These are phyloP conservation scores for Pelochelys cantorii DNA, from an alignment of 2,797 vertebrate species.

Conservation along the genomic window DNA sequence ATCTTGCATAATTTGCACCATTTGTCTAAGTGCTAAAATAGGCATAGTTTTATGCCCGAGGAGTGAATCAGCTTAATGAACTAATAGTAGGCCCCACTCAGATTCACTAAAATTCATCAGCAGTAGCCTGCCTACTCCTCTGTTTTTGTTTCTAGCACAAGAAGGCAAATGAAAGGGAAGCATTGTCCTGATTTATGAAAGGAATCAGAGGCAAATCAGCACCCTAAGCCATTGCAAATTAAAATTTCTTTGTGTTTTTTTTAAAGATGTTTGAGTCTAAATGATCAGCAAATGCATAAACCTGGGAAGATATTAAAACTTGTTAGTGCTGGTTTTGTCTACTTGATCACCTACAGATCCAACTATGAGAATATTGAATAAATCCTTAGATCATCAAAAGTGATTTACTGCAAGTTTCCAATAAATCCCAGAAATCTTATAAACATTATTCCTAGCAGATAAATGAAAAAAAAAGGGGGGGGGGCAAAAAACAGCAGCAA, in stretches of 20 bases:
- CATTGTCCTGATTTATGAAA: conserved; percentile 34
- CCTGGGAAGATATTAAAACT: background rate
- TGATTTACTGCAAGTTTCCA: background rate
- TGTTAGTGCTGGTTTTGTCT: background rate
- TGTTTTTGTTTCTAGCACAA: conserved; percentile 56
- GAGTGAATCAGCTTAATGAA: conserved; percentile 63
- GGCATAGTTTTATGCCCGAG: conserved; percentile 52
- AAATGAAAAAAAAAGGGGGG: background rate
- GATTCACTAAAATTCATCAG: conserved; percentile 69
- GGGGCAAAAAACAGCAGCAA: background rate
- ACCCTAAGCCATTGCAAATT: conserved; percentile 13
- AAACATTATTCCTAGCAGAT: background rate
- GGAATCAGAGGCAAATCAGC: conserved; percentile 35
- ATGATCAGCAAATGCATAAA: background rate
- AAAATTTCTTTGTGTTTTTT: background rate
- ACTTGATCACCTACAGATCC: background rate
- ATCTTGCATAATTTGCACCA: conserved; percentile 42
- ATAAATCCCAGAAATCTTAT: background rate
- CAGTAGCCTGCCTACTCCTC: conserved; percentile 53
- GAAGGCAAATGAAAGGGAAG: conserved; percentile 56
- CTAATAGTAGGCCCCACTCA: conserved; percentile 24
- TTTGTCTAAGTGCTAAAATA: conserved; percentile 60
- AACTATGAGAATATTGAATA: background rate
- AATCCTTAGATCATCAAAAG: background rate
- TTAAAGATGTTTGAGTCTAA: background rate